Evolutionary conservation across 1,140 invertebrate species (phyloP), one percentile per base, ranked within the genome.

Genomic region (Chrysopa pallens): DNA sequence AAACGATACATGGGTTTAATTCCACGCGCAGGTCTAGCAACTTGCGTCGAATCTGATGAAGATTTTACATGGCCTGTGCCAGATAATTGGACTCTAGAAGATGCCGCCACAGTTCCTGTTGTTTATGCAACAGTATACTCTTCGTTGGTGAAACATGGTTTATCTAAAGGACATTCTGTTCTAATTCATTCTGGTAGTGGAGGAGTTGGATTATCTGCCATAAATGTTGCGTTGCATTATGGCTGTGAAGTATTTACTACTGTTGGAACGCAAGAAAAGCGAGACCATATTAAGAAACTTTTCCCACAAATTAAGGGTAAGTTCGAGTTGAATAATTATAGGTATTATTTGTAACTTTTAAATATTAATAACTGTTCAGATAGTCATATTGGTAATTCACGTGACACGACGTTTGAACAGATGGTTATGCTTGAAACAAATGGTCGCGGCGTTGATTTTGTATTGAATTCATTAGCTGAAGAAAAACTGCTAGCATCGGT

Each of bases 181-280:
- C 57, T 87, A 8, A 83, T 87, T 46, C 83, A 87, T 51, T 73
- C 78, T n/a, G 83, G 80, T 8, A 64, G 57, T 48, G 82, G 84
- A 40, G 84, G 80, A 28, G 73, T 87, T 23, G 84, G 84, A 11
- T 80, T 82, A 62, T 81, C 83, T 9, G 82, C 84, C 2, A 86
- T 88, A 38, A 62, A 66, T 38, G 59, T 86, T 29, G 78, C 79
- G 1, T 59, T 83, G 0, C 54, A 60, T 45, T 57, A 69, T 48
- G 72, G 71, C 0, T 84, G 80, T 51, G 68, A 74, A 46, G 68
- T 84, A 0, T 83, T 71, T 51, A 78, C 75, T 0, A 82, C 80
- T 6, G 78, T 82, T 6, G 76, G 77, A 12, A 73, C 79, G 0
- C 52, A 61, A 13, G 74, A 84, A 43, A 88, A 88, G 55, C 65